Conservation (phyloP, 1,140 invertebrate genomes). For the Zaprionus davidi region DNA sequence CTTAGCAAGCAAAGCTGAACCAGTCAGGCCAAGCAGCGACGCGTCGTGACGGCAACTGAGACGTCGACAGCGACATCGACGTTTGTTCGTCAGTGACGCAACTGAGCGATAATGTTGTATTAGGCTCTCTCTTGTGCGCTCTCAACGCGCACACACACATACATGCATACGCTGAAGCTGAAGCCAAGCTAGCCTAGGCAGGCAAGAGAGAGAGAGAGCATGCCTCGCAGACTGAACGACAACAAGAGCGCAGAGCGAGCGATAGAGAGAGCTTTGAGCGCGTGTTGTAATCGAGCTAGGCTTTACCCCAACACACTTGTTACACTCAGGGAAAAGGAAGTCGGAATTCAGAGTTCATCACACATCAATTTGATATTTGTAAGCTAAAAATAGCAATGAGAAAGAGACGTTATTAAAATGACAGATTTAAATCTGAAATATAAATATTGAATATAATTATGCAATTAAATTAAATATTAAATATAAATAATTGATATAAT, state of each 20-base stretch:
- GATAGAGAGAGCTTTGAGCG: constrained; percentile 26
- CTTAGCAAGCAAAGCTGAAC: constrained; percentile 84
- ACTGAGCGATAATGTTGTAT: constrained; percentile 37
- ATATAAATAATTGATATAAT: background rate
- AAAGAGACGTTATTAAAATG: constrained; percentile 10
- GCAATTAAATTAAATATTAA: constrained; percentile 9
- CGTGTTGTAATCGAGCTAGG: constrained; percentile 47
- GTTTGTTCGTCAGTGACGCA: constrained; percentile 59
- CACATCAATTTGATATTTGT: constrained; percentile 34
- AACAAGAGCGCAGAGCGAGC: background rate
- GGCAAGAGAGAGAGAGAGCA: constrained; percentile 13
- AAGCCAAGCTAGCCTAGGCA: constrained; percentile 18
- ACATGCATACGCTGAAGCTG: constrained; percentile 16
- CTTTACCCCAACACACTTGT: constrained; percentile 31
- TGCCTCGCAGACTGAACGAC: background rate
- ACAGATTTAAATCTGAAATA: background rate
- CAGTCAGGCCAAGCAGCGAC: constrained; percentile 55
- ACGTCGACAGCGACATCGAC: constrained; percentile 9
- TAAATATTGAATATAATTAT: background rate
- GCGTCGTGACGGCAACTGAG: constrained; percentile 3
- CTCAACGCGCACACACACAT: background rate
- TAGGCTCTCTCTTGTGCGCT: constrained; percentile 11
- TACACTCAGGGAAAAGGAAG: constrained; percentile 25
- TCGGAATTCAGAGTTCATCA: constrained; percentile 8
- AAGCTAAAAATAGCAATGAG: constrained; percentile 28